A percentile compares a stretch with the other conserved stretches of the same genome.
Evolutionary conservation across 2,113 vertebrate genomes (phyloP).

Genomic region (Heterochromis multidens): DNA sequence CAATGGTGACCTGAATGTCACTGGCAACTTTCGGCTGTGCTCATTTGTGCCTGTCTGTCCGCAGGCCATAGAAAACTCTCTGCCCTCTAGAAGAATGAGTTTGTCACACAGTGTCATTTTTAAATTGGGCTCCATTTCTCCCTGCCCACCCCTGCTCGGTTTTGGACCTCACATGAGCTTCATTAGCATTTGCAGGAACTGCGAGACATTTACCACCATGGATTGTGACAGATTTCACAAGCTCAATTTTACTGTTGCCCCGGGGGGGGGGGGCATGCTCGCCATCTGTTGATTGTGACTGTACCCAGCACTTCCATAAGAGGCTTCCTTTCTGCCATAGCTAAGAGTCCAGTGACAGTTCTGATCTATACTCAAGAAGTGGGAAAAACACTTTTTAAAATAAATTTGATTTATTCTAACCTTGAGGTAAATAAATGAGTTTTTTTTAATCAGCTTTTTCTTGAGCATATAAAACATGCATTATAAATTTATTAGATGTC

Average conservation of each 20-base stretch:
- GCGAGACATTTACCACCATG: constrained; percentile 71
- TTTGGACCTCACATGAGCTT: constrained; percentile 66
- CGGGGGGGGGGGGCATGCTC: constrained; percentile 32
- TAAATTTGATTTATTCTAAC: not conserved
- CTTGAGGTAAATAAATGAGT: not conserved
- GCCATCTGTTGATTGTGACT: constrained; percentile 77
- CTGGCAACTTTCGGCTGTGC: constrained; percentile 61
- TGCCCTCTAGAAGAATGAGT: constrained; percentile 65
- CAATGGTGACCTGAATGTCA: constrained; percentile 70
- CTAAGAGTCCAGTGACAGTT: constrained; percentile 18
- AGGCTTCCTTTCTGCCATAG: constrained; percentile 32
- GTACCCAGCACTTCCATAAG: constrained; percentile 51
- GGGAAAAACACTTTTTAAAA: not conserved
- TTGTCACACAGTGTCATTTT: constrained; percentile 70
- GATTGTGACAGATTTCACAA: constrained; percentile 76
- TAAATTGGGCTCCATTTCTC: constrained; percentile 65
- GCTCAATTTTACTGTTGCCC: constrained; percentile 67
- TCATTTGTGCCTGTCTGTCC: constrained; percentile 67
- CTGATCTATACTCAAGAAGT: not conserved
- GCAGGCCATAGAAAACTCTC: constrained; percentile 56
- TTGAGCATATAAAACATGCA: not conserved
- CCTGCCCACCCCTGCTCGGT: constrained; percentile 7
- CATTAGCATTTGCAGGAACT: constrained; percentile 74
- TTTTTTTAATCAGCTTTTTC: not conserved
- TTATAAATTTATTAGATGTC: not conserved